phyloP scores from a whole-genome alignment of 2,113 vertebrate species.

The Poeciliopsis prolifica region DNA sequence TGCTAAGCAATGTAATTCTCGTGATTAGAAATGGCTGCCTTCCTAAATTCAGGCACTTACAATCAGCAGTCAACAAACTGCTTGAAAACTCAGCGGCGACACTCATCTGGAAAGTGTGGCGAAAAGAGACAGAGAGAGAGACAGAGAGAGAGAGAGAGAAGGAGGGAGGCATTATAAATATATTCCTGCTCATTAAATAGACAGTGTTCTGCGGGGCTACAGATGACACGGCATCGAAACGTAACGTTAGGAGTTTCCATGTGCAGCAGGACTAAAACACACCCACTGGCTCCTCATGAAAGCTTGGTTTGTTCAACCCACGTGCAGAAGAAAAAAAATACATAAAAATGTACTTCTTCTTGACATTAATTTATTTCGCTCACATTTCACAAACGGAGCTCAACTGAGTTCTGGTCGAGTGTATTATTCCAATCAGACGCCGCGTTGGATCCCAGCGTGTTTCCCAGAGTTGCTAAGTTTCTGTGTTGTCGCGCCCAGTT shows the following conservation, averaged over 20 bases:
- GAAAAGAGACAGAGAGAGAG: constrained; percentile 10
- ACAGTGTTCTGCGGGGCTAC: constrained; percentile 12
- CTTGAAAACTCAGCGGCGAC: constrained; percentile 69
- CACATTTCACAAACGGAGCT: constrained; percentile 35
- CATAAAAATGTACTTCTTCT: background rate
- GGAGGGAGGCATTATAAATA: constrained; percentile 19
- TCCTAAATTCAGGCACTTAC: constrained; percentile 81
- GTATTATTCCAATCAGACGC: constrained; percentile 67
- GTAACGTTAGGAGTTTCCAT: constrained; percentile 43
- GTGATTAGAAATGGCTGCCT: constrained; percentile 82
- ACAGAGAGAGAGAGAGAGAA: too few species aligned
- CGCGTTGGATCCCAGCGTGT: constrained; percentile 63
- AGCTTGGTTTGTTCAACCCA: constrained; percentile 20
- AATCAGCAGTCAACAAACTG: constrained; percentile 81
- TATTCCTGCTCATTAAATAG: constrained; percentile 11
- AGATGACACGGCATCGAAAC: constrained; percentile 54
- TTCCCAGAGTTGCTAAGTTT: constrained; percentile 64
- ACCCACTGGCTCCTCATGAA: constrained; percentile 12
- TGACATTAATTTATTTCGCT: constrained; percentile 15
- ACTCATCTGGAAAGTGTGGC: constrained; percentile 59
- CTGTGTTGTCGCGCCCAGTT: constrained; percentile 70
- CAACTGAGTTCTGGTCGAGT: constrained; percentile 40
- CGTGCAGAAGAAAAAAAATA: constrained; percentile 13
- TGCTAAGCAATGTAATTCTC: constrained; percentile 83
- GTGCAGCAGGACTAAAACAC: constrained; percentile 22